Base-by-base conservation (phyloP, 2,888 invertebrate species). In the Hirtodrosophila alboralis region DNA sequence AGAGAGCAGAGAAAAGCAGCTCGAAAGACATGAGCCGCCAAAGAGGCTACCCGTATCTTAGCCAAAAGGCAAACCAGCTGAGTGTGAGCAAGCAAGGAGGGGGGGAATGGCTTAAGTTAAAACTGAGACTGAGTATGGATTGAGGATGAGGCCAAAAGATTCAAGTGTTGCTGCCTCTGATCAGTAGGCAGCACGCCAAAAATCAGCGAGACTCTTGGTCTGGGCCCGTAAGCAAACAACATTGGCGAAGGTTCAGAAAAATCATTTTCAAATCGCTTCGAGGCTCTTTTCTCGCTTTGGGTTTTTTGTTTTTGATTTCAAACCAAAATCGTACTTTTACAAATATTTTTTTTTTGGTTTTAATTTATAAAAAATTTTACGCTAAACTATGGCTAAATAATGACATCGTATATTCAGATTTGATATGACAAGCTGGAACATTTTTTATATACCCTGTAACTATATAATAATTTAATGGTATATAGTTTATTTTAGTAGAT, bases 241-340 rank as follows among this genome's bases (percentile, higher is more conserved):
- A 64, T 78, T 86, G 81, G 68, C 64, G 81, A 81, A 84, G 86
- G 84, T 78, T 84, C 74, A 53, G 58, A 37, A 27, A 45, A 27
- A 45, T 40, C 33, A 10, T 51, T 54, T 48, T 36, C 18, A 51
- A 36, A 48, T 4, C 33, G 60, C 49, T 48, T 43, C 44, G 36
- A 53, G 43, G 41, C 43, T 41, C 41, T 43, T 44, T 30, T 14
- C 7, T 16, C 26, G 47, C 41, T 63, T 62, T 62, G 59, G 44
- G 31, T 47, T 28, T n/a, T 38, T 37, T 27, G 30, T 30, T 21
- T 4, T 62, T 56, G 51, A 36, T 40, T 37, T 37, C n/a, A 7
- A n/a, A n/a, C n/a, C 38, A 18, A 36, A 33, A 48, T 16, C 23
- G 4, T 26, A 14, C n/a, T n/a, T n/a, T n/a, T 21, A 38, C 30